These are phyloP conservation scores for Heterotis niloticus DNA, from an alignment of 2,113 vertebrate species.

Conservation along the genomic window DNA sequence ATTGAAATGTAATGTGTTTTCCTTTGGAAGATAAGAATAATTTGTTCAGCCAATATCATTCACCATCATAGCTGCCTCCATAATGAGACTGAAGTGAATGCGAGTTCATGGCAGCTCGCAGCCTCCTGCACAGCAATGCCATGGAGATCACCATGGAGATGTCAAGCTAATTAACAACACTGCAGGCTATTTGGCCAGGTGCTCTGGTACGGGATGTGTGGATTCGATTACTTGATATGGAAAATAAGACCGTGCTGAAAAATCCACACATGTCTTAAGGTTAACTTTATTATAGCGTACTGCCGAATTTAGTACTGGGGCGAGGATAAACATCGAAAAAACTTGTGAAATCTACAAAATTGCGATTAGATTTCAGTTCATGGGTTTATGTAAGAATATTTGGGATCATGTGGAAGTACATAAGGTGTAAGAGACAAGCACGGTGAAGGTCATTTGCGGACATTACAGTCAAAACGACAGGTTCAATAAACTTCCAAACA, in stretches of 20 bases:
- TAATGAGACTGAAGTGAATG: constrained; percentile 1
- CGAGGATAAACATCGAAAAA: no score
- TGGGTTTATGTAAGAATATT: no score
- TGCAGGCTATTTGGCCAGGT: background rate
- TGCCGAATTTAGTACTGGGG: no score
- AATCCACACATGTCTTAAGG: background rate
- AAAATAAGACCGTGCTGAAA: background rate
- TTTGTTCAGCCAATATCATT: background rate
- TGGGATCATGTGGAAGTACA: no score
- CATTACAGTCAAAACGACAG: no score
- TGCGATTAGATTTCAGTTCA: no score
- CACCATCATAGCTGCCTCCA: background rate
- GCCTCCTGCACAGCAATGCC: constrained; percentile 12
- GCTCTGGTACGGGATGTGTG: background rate
- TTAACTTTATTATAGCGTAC: no score
- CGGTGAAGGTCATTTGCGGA: no score
- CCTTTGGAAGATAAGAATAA: constrained; percentile 19
- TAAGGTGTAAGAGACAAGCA: no score
- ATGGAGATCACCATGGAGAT: background rate
- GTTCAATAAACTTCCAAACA: no score
- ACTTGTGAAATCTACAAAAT: no score
- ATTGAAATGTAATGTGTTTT: constrained; percentile 11
- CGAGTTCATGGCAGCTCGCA: background rate
- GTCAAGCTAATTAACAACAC: constrained; percentile 12
- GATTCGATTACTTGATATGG: constrained; percentile 7